Conservation (phyloP, 2,888 invertebrate species). For the Philereme transversata region DNA sequence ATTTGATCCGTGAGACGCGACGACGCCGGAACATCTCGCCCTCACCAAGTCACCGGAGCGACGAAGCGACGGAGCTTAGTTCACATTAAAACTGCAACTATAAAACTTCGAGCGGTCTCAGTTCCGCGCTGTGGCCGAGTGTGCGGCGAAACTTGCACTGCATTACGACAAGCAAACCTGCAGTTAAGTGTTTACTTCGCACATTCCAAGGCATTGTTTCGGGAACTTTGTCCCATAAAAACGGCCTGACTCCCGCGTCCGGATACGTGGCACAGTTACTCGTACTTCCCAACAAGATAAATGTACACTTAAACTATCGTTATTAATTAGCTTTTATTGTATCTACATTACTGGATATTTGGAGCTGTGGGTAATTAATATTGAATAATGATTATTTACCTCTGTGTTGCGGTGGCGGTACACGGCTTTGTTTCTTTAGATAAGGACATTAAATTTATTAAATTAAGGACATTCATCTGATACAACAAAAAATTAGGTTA, state of each 20-base stretch:
- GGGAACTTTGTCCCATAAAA: slow-evolving; percentile 67
- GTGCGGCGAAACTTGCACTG: slow-evolving; percentile 70
- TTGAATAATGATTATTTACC: no score
- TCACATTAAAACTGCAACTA: slow-evolving; percentile 70
- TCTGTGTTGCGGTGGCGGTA: no score
- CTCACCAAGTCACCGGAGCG: slow-evolving; percentile 46
- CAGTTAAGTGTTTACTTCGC: slow-evolving; percentile 80
- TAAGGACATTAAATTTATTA: no score
- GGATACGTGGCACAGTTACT: slow-evolving; percentile 29
- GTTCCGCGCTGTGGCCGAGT: slow-evolving; percentile 63
- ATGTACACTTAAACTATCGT: slow-evolving; percentile 41
- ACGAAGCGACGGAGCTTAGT: slow-evolving; percentile 45
- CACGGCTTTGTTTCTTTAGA: no score
- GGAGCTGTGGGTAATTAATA: not conserved
- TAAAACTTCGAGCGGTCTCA: slow-evolving; percentile 62
- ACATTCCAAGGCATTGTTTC: slow-evolving; percentile 71
- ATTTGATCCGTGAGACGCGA: slow-evolving; percentile 29
- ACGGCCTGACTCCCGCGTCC: slow-evolving; percentile 58
- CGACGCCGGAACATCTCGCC: slow-evolving; percentile 23
- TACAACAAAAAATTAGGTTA: no score
- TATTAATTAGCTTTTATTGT: slow-evolving; percentile 22
- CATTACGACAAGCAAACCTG: slow-evolving; percentile 77
- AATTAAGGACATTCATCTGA: no score
- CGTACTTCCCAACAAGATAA: slow-evolving; percentile 43
- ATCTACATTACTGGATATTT: not conserved